Conservation (phyloP, 2,113 vertebrate species). For the Plecotus auritus region DNA sequence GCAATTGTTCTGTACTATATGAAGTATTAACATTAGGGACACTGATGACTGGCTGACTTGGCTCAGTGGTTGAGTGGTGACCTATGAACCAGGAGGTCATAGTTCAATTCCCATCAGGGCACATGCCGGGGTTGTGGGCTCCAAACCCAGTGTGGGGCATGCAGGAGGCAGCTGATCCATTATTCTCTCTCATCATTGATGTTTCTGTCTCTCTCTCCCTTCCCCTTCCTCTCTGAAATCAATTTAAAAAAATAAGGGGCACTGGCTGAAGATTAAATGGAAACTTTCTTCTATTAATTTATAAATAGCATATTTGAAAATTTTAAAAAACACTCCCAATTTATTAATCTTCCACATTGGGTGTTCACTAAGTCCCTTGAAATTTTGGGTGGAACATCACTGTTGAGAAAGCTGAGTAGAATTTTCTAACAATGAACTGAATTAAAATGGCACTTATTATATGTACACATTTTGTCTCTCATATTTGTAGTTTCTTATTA, state of each 20-base stretch:
- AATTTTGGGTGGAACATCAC: background rate
- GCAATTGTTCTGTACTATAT: background rate
- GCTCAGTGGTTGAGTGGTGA: too few species aligned
- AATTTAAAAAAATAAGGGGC: background rate
- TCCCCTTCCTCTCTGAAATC: too few species aligned
- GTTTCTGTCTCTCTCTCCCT: too few species aligned
- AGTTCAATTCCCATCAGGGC: too few species aligned
- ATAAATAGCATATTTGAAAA: background rate
- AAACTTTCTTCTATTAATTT: background rate
- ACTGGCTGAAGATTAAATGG: background rate
- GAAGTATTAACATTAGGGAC: background rate
- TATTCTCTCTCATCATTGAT: too few species aligned
- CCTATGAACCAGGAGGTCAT: too few species aligned
- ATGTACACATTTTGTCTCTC: background rate
- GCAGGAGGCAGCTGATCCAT: too few species aligned
- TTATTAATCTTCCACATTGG: background rate
- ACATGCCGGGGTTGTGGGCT: too few species aligned
- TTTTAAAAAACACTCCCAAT: background rate
- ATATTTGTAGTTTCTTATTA: constrained; percentile 1
- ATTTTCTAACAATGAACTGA: background rate
- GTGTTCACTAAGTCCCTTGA: background rate
- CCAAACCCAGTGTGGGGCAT: too few species aligned
- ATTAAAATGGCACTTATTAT: background rate
- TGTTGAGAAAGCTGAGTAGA: background rate
- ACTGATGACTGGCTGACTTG: too few species aligned